Evolutionary conservation across 2,113 vertebrate species (phyloP), one percentile per base, ranked within the genome.

Genomic region (Suncus etruscus): DNA sequence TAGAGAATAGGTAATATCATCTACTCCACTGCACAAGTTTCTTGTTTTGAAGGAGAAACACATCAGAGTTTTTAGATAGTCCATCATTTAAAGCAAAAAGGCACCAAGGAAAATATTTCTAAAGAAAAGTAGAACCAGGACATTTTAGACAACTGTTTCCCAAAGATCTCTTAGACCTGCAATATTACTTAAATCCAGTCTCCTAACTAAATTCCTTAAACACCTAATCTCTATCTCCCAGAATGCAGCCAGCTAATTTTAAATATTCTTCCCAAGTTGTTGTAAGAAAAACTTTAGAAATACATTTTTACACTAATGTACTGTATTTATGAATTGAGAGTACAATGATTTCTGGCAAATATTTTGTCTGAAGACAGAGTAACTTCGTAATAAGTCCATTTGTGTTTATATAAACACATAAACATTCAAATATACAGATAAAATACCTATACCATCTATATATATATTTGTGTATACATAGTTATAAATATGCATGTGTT

Each of bases 111-210:
- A 9, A 50, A 72, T 87, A 39, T 95, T 89, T 86, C 70, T 80
- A 50, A 83, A 86, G 58, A 10, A 14, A 87, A 91, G 45, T n/a
- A 83, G n/a, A 89, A 77, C 22, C 11, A 83, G 45, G 1, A 50
- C 15, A 24, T 1, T 54, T 58, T 32, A 85, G 16, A 12, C 12
- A 45, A 81, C 12, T 61, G 4, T 45, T 92, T 83, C 72, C 86
- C 48, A 70, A 86, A 20, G 10, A 29, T 81, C 45, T 82, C 89
- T 65, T 87, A 95, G 87, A 73, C 6, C 3, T 81, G 29, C 45
- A 18, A 29, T 54, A 1, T 32, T 78, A 11, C 85, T 85, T 69
- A 87, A 81, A 87, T 69, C 58, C 25, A 70, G 6, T 2, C 51
- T 79, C 61, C 72, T 54, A 18, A 25, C 47, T 27, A 61, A 61